phyloP scores from a whole-genome alignment of 37 sponge, comb jelly and placozoan species.

The Ephydatia muelleri region DNA sequence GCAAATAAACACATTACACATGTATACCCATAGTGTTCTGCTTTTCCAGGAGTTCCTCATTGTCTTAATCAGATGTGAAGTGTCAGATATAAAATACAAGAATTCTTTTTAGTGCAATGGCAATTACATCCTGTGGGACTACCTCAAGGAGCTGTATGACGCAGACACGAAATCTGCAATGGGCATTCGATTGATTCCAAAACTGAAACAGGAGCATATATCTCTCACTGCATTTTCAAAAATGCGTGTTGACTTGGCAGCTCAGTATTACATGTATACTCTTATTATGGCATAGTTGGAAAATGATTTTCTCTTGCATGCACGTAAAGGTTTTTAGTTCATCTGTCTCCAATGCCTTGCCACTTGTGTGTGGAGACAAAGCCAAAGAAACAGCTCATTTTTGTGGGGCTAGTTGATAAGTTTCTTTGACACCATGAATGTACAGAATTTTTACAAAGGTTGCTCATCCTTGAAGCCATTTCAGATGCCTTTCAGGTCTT shows the following conservation, averaged over 20 bases:
- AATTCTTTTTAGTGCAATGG: no score
- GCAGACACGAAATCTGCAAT: background rate
- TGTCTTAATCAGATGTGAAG: no score
- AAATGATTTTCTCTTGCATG: no score
- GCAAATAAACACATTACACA: no score
- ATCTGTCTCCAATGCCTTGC: conserved; percentile 12
- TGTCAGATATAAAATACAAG: no score
- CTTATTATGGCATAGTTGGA: no score
- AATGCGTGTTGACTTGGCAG: no score
- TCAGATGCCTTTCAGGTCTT: background rate
- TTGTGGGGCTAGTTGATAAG: background rate
- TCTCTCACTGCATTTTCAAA: conserved; percentile 41
- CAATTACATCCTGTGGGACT: no score
- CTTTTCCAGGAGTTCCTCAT: no score
- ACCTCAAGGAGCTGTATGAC: no score
- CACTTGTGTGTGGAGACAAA: background rate
- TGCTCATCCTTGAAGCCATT: background rate
- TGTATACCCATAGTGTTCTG: no score
- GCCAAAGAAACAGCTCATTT: conserved; percentile 1
- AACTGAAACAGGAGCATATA: conserved; percentile 41
- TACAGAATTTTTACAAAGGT: background rate
- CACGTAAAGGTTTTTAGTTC: conserved; percentile 4
- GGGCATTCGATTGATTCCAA: conserved; percentile 22
- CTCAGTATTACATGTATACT: background rate
- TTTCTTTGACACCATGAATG: conserved; percentile 29